These are phyloP conservation scores for Limnothrissa miodon DNA, from an alignment of 2,113 vertebrate genomes.

Conservation along the genomic window DNA sequence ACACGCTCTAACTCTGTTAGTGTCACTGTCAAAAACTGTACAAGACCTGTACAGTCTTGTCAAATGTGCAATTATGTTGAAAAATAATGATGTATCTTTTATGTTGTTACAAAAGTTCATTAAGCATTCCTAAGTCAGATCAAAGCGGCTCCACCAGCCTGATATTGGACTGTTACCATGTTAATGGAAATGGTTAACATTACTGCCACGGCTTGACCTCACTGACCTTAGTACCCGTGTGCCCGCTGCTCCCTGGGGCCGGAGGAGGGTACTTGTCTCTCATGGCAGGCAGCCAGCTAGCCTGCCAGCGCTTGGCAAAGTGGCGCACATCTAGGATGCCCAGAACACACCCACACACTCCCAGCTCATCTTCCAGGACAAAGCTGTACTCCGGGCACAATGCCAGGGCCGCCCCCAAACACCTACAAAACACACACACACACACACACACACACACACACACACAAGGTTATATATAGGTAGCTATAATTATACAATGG, in stretches of 20 bases:
- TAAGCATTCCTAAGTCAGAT: neutral
- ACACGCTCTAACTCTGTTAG: neutral
- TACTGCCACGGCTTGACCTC: neutral
- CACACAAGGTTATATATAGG: neutral
- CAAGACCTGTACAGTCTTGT: too few species aligned
- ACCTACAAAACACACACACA: slow-evolving; percentile 68
- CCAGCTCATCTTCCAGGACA: slow-evolving; percentile 80
- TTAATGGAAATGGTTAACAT: neutral
- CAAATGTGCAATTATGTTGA: too few species aligned
- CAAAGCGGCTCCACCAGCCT: neutral
- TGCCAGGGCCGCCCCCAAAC: slow-evolving; percentile 77
- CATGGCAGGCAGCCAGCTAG: slow-evolving; percentile 76
- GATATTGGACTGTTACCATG: neutral
- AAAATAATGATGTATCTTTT: too few species aligned
- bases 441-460: neutral
- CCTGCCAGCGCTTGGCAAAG: slow-evolving; percentile 76
- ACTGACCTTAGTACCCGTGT: slow-evolving; percentile 62
- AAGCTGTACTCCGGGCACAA: slow-evolving; percentile 81
- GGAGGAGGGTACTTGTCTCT: slow-evolving; percentile 73
- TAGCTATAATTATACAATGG: neutral
- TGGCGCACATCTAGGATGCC: slow-evolving; percentile 73
- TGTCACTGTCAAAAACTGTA: too few species aligned
- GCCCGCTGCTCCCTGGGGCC: slow-evolving; percentile 42
- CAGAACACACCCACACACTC: slow-evolving; percentile 74
- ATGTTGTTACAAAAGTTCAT: too few species aligned